These are phyloP conservation scores for Lagria hirta DNA, from an alignment of 2,888 invertebrate genomes.

Conservation along the genomic window DNA sequence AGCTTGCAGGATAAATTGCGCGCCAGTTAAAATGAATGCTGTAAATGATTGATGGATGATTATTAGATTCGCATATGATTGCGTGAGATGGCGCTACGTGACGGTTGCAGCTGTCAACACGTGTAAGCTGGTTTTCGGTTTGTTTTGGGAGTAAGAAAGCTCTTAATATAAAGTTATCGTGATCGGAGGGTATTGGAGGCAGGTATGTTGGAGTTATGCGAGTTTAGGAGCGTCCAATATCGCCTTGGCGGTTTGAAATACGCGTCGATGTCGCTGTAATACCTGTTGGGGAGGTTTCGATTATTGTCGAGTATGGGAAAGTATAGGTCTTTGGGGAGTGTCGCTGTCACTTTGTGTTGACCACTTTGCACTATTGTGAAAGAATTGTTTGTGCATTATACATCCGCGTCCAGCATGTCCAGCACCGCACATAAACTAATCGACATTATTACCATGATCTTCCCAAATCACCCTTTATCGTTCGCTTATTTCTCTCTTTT, in stretches of 20 bases:
- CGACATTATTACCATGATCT: conserved; percentile 32
- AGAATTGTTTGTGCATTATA: conserved; percentile 42
- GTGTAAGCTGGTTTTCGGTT: too few relatives aligned
- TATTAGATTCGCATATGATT: too few relatives aligned
- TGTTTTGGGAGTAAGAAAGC: too few relatives aligned
- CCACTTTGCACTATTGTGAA: conserved; percentile 35
- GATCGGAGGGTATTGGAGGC: conserved; percentile 29
- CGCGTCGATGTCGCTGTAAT: conserved; percentile 32
- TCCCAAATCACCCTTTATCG: conserved; percentile 1
- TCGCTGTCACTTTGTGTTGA: conserved; percentile 35
- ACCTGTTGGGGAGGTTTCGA: conserved; percentile 35
- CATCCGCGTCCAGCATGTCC: conserved; percentile 31
- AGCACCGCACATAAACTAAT: conserved; percentile 36
- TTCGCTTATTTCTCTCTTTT: too few relatives aligned
- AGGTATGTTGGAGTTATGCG: conserved; percentile 28
- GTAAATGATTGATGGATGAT: too few relatives aligned
- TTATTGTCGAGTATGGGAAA: conserved; percentile 40
- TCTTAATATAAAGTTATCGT: conserved; percentile 33
- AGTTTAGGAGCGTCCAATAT: conserved; percentile 28
- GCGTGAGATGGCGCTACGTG: too few relatives aligned
- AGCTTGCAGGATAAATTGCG: too few relatives aligned
- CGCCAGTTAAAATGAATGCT: too few relatives aligned
- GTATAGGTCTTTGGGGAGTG: conserved; percentile 37
- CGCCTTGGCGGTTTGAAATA: conserved; percentile 31
- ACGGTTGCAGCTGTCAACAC: conserved; percentile 11